phyloP scores from a whole-genome alignment of 2,113 vertebrate species.

The Pachycephala philippinensis region DNA sequence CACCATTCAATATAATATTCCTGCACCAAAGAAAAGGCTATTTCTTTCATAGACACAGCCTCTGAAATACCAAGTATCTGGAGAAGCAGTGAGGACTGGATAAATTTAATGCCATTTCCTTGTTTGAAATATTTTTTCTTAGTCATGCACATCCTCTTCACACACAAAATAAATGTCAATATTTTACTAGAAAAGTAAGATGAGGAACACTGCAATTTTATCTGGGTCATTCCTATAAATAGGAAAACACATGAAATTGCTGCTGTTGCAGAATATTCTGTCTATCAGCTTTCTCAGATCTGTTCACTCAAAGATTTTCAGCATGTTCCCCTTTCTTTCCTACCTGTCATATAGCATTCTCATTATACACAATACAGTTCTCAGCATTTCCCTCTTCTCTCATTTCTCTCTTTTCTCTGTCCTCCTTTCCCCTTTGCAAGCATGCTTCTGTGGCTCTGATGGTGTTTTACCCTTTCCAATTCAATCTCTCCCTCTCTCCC shows the following conservation, averaged over 20 bases:
- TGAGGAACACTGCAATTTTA: background rate
- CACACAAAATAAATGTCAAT: background rate
- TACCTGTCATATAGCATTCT: background rate
- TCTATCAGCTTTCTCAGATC: background rate
- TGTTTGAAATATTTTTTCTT: background rate
- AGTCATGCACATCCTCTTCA: background rate
- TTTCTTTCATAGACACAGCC: background rate
- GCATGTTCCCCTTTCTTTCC: background rate
- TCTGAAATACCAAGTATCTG: background rate
- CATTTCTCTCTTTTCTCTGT: background rate
- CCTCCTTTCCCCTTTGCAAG: background rate
- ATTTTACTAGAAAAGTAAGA: background rate
- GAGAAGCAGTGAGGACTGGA: background rate
- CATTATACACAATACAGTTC: background rate
- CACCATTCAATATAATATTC: background rate
- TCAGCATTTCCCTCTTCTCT: background rate
- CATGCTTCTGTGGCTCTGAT: background rate
- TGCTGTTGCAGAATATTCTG: background rate
- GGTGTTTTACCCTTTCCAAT: background rate
- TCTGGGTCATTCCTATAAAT: background rate
- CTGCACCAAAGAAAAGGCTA: background rate
- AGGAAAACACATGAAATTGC: background rate
- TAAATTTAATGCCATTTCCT: background rate
- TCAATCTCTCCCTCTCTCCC: background rate
- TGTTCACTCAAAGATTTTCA: background rate